Base-by-base conservation (phyloP, 1,140 invertebrate genomes). In the Nautilus pompilius region DNA sequence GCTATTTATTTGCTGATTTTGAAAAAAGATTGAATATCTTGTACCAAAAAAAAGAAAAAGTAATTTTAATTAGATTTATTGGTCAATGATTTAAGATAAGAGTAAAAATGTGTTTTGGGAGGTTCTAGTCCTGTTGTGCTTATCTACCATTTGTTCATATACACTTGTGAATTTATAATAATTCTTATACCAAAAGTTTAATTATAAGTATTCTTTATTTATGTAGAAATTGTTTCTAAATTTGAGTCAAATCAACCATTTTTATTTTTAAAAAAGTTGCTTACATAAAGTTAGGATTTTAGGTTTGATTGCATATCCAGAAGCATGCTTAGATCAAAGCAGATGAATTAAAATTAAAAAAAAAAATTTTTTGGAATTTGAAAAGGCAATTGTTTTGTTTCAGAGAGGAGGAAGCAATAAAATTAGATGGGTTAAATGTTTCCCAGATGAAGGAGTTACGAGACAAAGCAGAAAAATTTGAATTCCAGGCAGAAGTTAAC, bases 391-490 rank as follows among this genome's bases (percentile, higher is more conserved):
- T 53, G 45, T 54, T 54, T 62, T 32, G 53, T 69, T 76, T 51
- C 74, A 89, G 93, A 58, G 96, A 98, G 82, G 96, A 96, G 84
- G 96, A 99, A 85, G 93, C 95, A 0, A 98, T 99, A 66, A 94
- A 96, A 77, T 82, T 99, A 17, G 97, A 99, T 86, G 95, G 92
- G 3, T 84, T 99, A 58, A 98, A 91, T 85, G 93, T 95, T 0
- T 91, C 95, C 33, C 93, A 83, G 63, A 86, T 98, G 72, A 94
- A 94, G 71, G 92, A 98, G 84, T 78, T 99, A 8, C 84, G 91
- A 53, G 93, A 96, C 24, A 91, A 91, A 79, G 89, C 95, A 0
- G 93, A 98, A 76, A 98, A 96, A 81, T 93, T 91, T 81, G 88
- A 88, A 26, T 99, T 98, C 86, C 94, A 82, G 66, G 93, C 95